Percentiles rank a stretch among this genome's conserved stretches.
Conservation (phyloP, 2,113 vertebrate genomes). For the Mixornis gularis region DNA sequence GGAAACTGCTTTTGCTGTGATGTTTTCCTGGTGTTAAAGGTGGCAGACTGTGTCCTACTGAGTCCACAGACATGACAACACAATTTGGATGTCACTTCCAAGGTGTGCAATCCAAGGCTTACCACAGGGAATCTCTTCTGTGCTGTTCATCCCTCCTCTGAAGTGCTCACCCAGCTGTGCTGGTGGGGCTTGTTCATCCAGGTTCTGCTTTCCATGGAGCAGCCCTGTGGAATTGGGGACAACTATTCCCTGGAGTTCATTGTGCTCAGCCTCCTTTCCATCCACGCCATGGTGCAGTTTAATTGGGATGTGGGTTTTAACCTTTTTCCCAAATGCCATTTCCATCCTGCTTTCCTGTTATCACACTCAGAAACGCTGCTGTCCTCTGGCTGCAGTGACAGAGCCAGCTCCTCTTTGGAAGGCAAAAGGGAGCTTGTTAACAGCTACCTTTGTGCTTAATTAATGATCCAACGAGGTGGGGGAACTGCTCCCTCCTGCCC, state of each 20-base stretch:
- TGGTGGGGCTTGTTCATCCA: background rate
- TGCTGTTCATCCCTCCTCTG: background rate
- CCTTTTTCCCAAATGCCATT: background rate
- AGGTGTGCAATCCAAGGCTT: background rate
- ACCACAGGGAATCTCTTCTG: background rate
- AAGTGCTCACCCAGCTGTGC: rapidly evolving
- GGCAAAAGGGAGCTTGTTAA: background rate
- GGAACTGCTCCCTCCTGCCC: background rate
- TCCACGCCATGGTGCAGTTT: background rate
- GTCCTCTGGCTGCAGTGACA: background rate
- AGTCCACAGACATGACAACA: rapidly evolving
- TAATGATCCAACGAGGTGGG: background rate
- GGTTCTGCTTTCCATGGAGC: background rate
- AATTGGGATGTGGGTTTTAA: background rate
- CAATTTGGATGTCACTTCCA: background rate
- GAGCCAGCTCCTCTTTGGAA: background rate
- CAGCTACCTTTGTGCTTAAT: background rate
- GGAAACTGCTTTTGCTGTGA: background rate
- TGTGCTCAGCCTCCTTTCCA: background rate
- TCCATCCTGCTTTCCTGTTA: background rate
- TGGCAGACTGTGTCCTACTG: background rate
- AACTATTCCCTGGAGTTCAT: rapidly evolving
- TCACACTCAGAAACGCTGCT: rapidly evolving
- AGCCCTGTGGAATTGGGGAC: background rate
- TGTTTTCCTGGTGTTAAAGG: background rate